phyloP scores from a whole-genome alignment of 1,140 invertebrate genomes.

The Apis cerana region DNA sequence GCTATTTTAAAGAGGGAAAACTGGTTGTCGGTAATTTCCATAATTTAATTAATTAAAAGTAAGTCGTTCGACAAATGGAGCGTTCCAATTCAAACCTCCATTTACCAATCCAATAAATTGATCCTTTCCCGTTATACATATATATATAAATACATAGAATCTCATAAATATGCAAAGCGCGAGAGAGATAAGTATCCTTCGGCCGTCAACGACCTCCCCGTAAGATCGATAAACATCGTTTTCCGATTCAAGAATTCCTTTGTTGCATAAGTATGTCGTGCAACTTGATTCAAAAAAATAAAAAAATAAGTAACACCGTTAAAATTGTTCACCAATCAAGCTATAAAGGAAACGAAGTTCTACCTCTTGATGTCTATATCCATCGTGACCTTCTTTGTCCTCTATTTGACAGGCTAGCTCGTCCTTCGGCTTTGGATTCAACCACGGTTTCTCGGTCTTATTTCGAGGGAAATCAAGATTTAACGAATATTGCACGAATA shows the following conservation, averaged over 20 bases:
- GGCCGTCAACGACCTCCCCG: background rate
- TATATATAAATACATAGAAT: background rate
- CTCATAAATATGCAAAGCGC: background rate
- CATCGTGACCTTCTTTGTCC: slow-evolving; percentile 66
- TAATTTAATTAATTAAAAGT: background rate
- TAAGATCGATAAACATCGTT: too few relatives aligned
- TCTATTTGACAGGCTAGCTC: slow-evolving; percentile 74
- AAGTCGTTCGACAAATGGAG: background rate
- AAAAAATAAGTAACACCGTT: too few relatives aligned
- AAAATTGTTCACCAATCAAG: too few relatives aligned
- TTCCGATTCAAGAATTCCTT: too few relatives aligned
- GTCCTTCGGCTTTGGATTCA: slow-evolving; percentile 77
- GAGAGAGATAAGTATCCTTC: background rate
- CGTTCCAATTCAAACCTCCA: background rate
- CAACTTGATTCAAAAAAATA: too few relatives aligned
- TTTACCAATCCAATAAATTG: background rate
- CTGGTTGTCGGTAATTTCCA: too few relatives aligned
- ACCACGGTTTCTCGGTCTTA: slow-evolving; percentile 79
- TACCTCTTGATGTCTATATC: slow-evolving; percentile 75
- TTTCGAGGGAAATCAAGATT: slow-evolving; percentile 39
- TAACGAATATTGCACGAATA: background rate
- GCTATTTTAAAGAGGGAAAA: background rate
- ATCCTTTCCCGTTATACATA: background rate
- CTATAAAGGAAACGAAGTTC: background rate
- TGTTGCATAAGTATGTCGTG: too few relatives aligned